Evolutionary conservation across 2,888 invertebrate genomes (phyloP), one percentile per base, ranked within the genome.

Genomic region (Ichneumoninae sp.): DNA sequence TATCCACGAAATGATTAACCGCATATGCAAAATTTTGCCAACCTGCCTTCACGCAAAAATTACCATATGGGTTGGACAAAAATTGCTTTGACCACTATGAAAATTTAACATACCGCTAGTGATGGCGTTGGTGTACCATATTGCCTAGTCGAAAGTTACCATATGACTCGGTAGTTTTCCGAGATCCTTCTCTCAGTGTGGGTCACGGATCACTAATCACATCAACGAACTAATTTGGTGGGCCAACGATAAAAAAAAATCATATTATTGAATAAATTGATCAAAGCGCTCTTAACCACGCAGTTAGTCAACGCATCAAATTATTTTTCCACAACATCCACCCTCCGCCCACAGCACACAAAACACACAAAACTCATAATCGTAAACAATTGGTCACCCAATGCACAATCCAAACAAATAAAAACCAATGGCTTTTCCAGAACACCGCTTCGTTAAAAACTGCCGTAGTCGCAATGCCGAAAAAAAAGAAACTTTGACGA

Each of bases 371-470:
- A 63, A 47, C 74, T 47, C 30, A 30, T 63, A 30, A 63, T 47
- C 47, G 30, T 19, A 47, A 16, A 60, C 5, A 40, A 26, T 54
- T 8, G 16, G 2, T 26, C 6, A 3, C 2, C 36, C 33, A 7
- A 4, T 13, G 19, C 8, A 16, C 22, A n/a, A 73, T 4, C 1
- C 2, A 73, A 26, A 16, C 19, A 19, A 74, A 74, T 74, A 50
- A 63, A 63, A 60, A 74, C 30, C 26, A 30, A 63, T 74, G 10
- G 30, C 6, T n/a, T 47, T 63, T 63, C 4, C 26, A 30, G 26
- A 74, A 74, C 26, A 30, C 10, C 33, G 19, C n/a, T 73, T 73
- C 44, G 60, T 74, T 60, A 13, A 16, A 60, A 60, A 44, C 30
- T 40, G 26, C 74, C 13, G 33, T n/a, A 75, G 52, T 22, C 33